phyloP scores from a whole-genome alignment of 2,888 invertebrate genomes.

The Hydropsyche betteni region DNA sequence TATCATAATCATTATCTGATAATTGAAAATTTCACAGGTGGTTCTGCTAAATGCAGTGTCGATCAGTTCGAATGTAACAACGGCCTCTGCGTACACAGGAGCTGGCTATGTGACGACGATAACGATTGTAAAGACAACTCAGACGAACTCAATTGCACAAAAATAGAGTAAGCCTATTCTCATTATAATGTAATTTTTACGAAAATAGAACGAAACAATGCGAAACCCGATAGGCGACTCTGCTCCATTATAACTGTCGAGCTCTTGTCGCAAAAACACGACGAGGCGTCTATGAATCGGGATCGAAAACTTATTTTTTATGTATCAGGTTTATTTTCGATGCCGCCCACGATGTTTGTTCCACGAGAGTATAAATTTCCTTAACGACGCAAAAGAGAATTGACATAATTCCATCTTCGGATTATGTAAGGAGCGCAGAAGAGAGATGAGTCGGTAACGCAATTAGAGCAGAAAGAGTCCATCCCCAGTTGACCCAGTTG shows the following conservation, averaged over 20 bases:
- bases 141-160: constrained; percentile 79
- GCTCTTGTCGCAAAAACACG: too few relatives aligned
- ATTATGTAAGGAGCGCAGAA: too few relatives aligned
- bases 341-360: neutral
- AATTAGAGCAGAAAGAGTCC: neutral
- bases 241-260: too few relatives aligned
- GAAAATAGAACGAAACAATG: too few relatives aligned
- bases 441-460: neutral
- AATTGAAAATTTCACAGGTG: constrained; percentile 54
- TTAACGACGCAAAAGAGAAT: neutral
- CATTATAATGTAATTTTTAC: constrained; percentile 26
- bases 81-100: constrained; percentile 78
- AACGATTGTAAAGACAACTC: constrained; percentile 84
- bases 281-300: too few relatives aligned
- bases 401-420: neutral
- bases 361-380: neutral
- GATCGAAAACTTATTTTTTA: too few relatives aligned
- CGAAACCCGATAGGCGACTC: too few relatives aligned
- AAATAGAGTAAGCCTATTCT: constrained; percentile 67
- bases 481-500: neutral
- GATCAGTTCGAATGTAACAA: constrained; percentile 81
- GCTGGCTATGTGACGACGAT: constrained; percentile 82
- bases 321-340: constrained; percentile 1
- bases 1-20: neutral
- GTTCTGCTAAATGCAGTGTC: constrained; percentile 69